Conservation (phyloP, 2,797 vertebrate genomes). For the Characodon lateralis region DNA sequence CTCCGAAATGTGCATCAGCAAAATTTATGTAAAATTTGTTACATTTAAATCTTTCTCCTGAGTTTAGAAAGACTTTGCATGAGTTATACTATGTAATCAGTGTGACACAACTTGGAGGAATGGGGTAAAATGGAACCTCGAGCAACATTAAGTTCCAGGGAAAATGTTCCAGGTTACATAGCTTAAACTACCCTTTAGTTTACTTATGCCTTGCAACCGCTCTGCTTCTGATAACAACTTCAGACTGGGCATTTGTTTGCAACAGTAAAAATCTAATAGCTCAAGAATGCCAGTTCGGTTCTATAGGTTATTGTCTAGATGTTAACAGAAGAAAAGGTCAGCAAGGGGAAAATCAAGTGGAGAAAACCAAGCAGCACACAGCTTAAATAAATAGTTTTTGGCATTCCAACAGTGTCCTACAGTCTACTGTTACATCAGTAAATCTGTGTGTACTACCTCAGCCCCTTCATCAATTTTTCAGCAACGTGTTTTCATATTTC, state of each 20-base stretch:
- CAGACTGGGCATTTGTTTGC: slow-evolving; percentile 8
- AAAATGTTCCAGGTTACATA: not conserved
- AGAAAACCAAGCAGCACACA: slow-evolving; percentile 15
- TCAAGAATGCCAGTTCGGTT: slow-evolving; percentile 10
- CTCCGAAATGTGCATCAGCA: not conserved
- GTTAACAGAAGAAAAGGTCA: slow-evolving; percentile 11
- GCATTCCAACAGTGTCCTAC: slow-evolving; percentile 52
- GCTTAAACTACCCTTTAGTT: not conserved
- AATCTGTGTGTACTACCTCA: slow-evolving; percentile 66
- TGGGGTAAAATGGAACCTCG: not conserved
- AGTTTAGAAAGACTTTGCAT: not conserved
- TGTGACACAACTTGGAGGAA: not conserved
- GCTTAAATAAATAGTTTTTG: slow-evolving; percentile 47
- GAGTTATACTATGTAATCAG: not conserved
- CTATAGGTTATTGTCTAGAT: slow-evolving; percentile 15
- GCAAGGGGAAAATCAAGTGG: slow-evolving; percentile 19
- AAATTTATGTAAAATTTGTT: not conserved
- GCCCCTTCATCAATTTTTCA: slow-evolving; percentile 74
- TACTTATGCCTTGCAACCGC: not conserved
- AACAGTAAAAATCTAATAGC: slow-evolving; percentile 24
- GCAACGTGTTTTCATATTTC: slow-evolving; percentile 60
- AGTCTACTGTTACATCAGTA: slow-evolving; percentile 47
- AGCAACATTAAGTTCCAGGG: not conserved
- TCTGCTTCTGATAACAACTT: not conserved
- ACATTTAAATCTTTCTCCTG: not conserved